Percentiles rank a stretch among this genome's conserved stretches.
phyloP scores from a whole-genome alignment of 2,113 vertebrate species.

The Nothocercus nigrocapillus region DNA sequence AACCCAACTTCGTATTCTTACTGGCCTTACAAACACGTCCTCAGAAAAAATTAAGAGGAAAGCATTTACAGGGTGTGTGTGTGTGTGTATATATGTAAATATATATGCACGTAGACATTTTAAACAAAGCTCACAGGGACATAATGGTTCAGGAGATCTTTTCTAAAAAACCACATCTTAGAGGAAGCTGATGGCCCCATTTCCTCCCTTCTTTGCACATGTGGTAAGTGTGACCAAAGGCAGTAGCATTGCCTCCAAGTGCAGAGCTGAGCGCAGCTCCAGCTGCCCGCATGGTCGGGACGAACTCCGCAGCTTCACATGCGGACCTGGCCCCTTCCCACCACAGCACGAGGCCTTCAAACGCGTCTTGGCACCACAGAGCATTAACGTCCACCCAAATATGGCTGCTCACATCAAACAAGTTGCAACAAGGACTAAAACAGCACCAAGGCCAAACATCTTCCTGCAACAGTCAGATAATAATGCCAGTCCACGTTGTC shows the following conservation, averaged over 20 bases:
- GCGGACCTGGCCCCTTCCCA: neutral
- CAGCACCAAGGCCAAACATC: neutral
- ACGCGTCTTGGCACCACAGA: neutral
- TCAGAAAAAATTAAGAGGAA: neutral
- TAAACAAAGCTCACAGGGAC: neutral
- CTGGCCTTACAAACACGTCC: neutral
- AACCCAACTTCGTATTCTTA: neutral
- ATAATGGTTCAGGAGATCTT: neutral
- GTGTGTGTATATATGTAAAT: neutral
- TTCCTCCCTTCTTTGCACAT: neutral
- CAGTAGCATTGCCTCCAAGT: neutral
- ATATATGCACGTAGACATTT: neutral
- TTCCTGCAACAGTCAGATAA: neutral
- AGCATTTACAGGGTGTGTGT: neutral
- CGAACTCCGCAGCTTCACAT: neutral
- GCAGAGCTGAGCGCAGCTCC: neutral
- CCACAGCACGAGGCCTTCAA: neutral
- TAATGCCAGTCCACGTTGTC: neutral
- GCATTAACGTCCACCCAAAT: neutral
- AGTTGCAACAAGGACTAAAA: neutral
- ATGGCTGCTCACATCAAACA: neutral
- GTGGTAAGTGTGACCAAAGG: neutral
- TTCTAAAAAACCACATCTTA: neutral
- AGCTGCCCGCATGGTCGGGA: neutral
- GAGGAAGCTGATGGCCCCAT: accelerated